Conservation (phyloP, 1,140 invertebrate species). For the Heliconius nattereri region DNA sequence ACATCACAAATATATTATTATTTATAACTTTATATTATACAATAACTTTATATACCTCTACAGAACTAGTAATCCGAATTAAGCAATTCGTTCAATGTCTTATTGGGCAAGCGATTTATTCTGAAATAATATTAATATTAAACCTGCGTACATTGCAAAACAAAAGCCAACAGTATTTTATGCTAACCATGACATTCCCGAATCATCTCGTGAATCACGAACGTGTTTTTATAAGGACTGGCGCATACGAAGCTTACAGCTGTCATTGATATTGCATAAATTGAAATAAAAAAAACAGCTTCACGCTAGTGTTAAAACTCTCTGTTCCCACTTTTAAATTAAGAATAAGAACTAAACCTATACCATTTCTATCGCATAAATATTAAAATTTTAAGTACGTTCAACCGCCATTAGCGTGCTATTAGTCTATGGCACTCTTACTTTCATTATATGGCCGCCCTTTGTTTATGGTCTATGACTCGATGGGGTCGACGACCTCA, state of each 20-base stretch:
- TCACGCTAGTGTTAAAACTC: background rate
- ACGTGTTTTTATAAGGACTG: constrained; percentile 59
- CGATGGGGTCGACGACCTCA: constrained; percentile 67
- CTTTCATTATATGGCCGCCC: constrained; percentile 72
- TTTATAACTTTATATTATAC: too few relatives aligned
- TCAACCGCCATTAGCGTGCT: background rate
- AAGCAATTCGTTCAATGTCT: constrained; percentile 45
- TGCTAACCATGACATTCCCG: constrained; percentile 77
- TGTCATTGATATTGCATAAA: background rate
- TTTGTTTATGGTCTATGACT: constrained; percentile 77
- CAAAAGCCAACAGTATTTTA: constrained; percentile 47
- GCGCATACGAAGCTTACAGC: constrained; percentile 20
- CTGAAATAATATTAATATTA: constrained; percentile 52
- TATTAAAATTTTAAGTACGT: background rate
- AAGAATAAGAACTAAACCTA: background rate
- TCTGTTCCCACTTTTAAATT: too few relatives aligned
- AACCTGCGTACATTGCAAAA: constrained; percentile 59
- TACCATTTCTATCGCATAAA: background rate
- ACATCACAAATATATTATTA: too few relatives aligned
- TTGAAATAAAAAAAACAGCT: background rate
- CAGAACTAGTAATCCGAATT: constrained; percentile 36
- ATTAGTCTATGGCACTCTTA: constrained; percentile 59
- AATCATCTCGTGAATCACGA: constrained; percentile 74
- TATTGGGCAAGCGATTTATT: constrained; percentile 55
- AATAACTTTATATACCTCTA: background rate